Base-by-base conservation (phyloP, 2,888 invertebrate genomes). In the Homarus gammarus region DNA sequence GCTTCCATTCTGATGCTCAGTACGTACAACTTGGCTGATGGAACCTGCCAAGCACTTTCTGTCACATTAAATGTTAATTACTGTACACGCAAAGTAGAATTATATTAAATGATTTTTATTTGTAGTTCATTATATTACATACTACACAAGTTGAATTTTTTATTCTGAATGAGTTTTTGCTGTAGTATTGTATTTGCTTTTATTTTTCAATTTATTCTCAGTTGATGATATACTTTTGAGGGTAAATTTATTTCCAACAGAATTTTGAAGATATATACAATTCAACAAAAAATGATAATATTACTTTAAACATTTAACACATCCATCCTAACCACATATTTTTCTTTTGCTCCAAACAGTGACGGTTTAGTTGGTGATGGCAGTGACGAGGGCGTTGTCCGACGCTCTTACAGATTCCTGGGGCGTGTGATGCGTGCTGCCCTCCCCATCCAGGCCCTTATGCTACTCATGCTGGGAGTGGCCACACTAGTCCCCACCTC, bases 391-490 rank as follows among this genome's bases (percentile, higher is more conserved):
- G 92, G 92, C 18, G 92, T 92, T 73, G 92, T 92, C 36, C 83
- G 84, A 1, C 83, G 92, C 40, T 92, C 90, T 36, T 90, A 89
- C 79, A 82, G 90, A 92, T 97, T 98, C 95, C 95, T 98, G 94
- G 96, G 97, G 93, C 96, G 99, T 93, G 98, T 98, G 93, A 96
- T 98, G 92, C 96, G 98, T 93, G 97, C 98, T 85, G 98, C 98
- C 36, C 95, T 99, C 92, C 99, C 99, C 84, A 97, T 99, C 94
- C 98, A 99, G 95, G 98, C 98, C 91, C 95, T 99, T 93, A 97
- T 99, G 95, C 95, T 99, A 93, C 95, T 99, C 91, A 95, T 99
- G 93, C 95, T 99, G 93, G 98, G 99, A 89, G 97, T 98, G 90
- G 98, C 99, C 83, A 97, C 98, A 84, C 95, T 99, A 93, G 97